Conservation (phyloP, 2,888 invertebrate species). For the Graphium colonna region DNA sequence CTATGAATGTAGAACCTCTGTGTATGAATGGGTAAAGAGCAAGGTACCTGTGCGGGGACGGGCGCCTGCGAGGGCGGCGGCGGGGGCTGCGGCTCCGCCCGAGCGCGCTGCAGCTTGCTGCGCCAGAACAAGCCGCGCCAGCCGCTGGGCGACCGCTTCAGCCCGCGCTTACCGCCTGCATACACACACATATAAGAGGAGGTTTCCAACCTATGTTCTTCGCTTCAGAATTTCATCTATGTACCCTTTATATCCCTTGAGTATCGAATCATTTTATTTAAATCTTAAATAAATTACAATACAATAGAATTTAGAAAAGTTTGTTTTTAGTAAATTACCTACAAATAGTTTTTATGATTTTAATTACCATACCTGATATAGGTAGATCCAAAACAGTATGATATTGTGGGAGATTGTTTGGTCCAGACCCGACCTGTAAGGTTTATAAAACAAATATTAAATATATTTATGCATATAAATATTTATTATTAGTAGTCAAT, state of each 20-base stretch:
- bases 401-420: constrained; percentile 90
- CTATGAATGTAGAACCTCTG: too few relatives aligned
- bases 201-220: too few relatives aligned
- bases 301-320: too few relatives aligned
- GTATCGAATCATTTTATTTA: too few relatives aligned
- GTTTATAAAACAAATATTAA: constrained; percentile 31
- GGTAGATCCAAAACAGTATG: constrained; percentile 97
- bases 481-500: too few relatives aligned
- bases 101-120: constrained; percentile 61
- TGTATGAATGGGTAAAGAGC: too few relatives aligned
- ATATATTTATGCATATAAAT: background rate
- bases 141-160: constrained; percentile 85
- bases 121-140: constrained; percentile 91
- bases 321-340: background rate
- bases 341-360: background rate
- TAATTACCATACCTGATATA: constrained; percentile 52
- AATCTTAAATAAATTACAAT: too few relatives aligned
- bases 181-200: too few relatives aligned
- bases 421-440: constrained; percentile 89
- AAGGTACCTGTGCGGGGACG: too few relatives aligned
- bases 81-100: constrained; percentile 27
- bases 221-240: too few relatives aligned
- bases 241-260: too few relatives aligned
- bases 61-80: constrained; percentile 31
- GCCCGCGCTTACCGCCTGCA: constrained; percentile 78